These are phyloP conservation scores for Chaenocephalus aceratus DNA, from an alignment of 2,113 vertebrate genomes.

Conservation along the genomic window DNA sequence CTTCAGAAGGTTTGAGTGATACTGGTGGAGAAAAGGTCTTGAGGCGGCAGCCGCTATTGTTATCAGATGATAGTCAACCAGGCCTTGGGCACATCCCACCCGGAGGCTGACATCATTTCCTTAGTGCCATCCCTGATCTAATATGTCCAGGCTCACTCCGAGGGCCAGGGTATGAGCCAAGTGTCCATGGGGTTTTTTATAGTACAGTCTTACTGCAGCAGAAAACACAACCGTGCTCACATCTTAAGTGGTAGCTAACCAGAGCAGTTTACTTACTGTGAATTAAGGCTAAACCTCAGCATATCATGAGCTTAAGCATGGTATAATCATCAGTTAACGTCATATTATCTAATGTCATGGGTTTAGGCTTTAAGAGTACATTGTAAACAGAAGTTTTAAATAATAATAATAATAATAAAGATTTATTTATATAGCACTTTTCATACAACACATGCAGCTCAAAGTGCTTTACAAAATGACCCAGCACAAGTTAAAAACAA, in stretches of 20 bases:
- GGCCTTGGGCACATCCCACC: slow-evolving; percentile 38
- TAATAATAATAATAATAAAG: not conserved
- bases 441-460: too few relatives aligned
- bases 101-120: slow-evolving; percentile 55
- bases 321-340: not conserved
- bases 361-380: not conserved
- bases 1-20: slow-evolving; percentile 63
- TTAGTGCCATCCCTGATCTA: slow-evolving; percentile 52
- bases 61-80: slow-evolving; percentile 63
- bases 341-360: not conserved
- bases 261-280: not conserved
- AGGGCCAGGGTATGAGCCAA: slow-evolving; percentile 18
- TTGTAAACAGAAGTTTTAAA: not conserved
- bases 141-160: slow-evolving; percentile 33
- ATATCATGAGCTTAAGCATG: not conserved
- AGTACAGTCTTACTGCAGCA: not conserved
- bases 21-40: slow-evolving; percentile 44
- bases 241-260: not conserved
- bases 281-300: not conserved
- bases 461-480: too few relatives aligned
- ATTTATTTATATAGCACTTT: too few relatives aligned
- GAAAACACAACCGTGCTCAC: slow-evolving; percentile 4
- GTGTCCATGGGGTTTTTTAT: slow-evolving; percentile 30
- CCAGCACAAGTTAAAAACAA: too few relatives aligned
- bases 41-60: slow-evolving; percentile 36